Percentiles rank a stretch among this genome's conserved stretches.
These are phyloP conservation scores for Cactoblastis cactorum DNA, from an alignment of 2,888 invertebrate species.

Conservation along the genomic window DNA sequence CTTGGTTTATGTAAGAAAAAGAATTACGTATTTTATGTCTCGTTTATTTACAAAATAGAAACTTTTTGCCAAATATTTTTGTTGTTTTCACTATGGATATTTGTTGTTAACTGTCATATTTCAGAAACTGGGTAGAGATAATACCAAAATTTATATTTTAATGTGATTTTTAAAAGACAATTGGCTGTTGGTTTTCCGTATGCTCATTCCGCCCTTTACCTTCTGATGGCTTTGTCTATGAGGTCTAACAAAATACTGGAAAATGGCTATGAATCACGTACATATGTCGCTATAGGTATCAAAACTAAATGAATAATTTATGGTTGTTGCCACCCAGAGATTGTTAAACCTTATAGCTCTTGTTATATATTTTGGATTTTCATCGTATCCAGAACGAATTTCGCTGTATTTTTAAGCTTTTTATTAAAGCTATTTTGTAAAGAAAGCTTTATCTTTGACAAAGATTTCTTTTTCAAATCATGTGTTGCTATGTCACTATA, in stretches of 20 bases:
- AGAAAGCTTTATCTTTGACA: no score
- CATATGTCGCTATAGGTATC: background rate
- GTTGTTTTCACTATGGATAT: background rate
- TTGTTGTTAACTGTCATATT: slow-evolving; percentile 32
- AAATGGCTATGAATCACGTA: background rate
- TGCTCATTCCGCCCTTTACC: slow-evolving; percentile 68
- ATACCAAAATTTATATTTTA: slow-evolving; percentile 27
- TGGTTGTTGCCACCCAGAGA: no score
- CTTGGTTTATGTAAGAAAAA: no score
- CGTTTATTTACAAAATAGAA: background rate
- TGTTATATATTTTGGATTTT: no score
- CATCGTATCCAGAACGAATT: no score
- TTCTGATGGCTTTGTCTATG: slow-evolving; percentile 49
- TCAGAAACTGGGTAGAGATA: slow-evolving; percentile 35
- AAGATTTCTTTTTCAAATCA: no score
- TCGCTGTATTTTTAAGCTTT: no score
- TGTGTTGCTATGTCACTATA: no score
- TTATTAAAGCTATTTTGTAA: no score
- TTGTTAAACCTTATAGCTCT: no score
- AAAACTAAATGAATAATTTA: no score
- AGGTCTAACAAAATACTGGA: background rate
- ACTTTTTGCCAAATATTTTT: no score
- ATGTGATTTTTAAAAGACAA: slow-evolving; percentile 20
- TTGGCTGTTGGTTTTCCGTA: slow-evolving; percentile 77
- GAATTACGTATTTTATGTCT: background rate